Percentiles rank a stretch among this genome's conserved stretches.
phyloP scores from a whole-genome alignment of 2,797 vertebrate genomes.

The Danio albolineatus region DNA sequence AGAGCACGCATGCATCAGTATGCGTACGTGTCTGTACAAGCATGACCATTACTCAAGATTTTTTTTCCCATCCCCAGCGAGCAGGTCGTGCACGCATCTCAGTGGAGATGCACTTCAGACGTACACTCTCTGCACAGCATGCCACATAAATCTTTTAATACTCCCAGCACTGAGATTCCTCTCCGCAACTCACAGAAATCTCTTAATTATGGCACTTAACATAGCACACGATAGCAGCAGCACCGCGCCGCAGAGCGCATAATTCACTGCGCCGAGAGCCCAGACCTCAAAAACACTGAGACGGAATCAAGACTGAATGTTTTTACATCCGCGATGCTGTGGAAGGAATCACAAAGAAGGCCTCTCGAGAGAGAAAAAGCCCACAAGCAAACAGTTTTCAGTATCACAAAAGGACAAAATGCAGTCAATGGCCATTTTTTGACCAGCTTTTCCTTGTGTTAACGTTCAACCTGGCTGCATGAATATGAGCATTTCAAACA shows the following conservation, averaged over 20 bases:
- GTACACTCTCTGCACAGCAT: constrained; percentile 61
- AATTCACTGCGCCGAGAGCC: constrained; percentile 72
- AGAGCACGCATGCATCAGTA: constrained; percentile 22
- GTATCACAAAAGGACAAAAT: background rate
- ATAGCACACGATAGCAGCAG: constrained; percentile 69
- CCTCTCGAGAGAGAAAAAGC: constrained; percentile 23
- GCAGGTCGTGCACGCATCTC: background rate
- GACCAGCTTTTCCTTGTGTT: background rate
- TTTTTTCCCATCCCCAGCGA: constrained; percentile 22
- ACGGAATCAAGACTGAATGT: background rate
- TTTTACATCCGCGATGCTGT: background rate
- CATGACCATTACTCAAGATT: constrained; percentile 19
- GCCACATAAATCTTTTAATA: constrained; percentile 74
- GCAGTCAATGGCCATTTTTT: background rate
- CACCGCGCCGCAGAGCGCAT: constrained; percentile 68
- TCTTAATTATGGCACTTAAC: constrained; percentile 80
- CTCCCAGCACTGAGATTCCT: constrained; percentile 67
- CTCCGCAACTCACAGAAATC: constrained; percentile 67
- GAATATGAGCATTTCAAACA: background rate
- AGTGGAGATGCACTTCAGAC: constrained; percentile 31
- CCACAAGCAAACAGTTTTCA: constrained; percentile 1
- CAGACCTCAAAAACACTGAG: constrained; percentile 63
- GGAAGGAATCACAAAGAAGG: constrained; percentile 21
- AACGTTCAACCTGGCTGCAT: background rate
- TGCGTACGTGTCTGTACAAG: constrained; percentile 56